Evolutionary conservation across 1,140 invertebrate species (phyloP), one percentile per base, ranked within the genome.

Genomic region (Drosophila pruinosa): DNA sequence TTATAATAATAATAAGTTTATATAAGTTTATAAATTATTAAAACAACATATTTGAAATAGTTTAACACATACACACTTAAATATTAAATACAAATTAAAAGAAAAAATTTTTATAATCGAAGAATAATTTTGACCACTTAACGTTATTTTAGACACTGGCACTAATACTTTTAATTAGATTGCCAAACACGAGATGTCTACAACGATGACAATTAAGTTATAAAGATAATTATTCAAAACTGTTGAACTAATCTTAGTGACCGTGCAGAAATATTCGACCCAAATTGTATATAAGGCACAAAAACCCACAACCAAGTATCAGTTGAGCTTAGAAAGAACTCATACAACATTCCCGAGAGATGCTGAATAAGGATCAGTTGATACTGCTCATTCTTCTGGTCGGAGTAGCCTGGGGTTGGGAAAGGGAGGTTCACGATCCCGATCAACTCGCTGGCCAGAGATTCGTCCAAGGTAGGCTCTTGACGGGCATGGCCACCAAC

Each of bases 261-360:
- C n/a, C 12, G 10, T 34, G 31, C 31, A 12, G 31, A 34, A 34
- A 34, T n/a, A 34, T 34, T 34, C 0, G 3, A 36, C 0, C 10
- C 5, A 15, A 34, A 53, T n/a, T 12, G 38, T 62, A 53, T 69
- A 62, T 53, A 69, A 69, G 38, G 36, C 38, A 36, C 7, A 3
- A 28, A 12, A 6, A 7, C 10, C 3, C 12, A 7, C 7, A 28
- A 53, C 15, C 22, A 17, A 26, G 19, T 47, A 31, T 53, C 38
- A 69, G 65, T 62, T 26, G 26, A 28, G 15, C 10, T 4, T 26
- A 24, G 2, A 10, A 15, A 2, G 14, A 38, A 24, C 19, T 53
- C 22, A 36, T 12, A 12, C 12, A n/a, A 22, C 36, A 28, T 24
- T 21, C 28, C n/a, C n/a, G 6, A 6, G 7, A 61, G 36, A 61